phyloP scores from a whole-genome alignment of 1,140 invertebrate genomes.

The Drosophila pallidifrons region DNA sequence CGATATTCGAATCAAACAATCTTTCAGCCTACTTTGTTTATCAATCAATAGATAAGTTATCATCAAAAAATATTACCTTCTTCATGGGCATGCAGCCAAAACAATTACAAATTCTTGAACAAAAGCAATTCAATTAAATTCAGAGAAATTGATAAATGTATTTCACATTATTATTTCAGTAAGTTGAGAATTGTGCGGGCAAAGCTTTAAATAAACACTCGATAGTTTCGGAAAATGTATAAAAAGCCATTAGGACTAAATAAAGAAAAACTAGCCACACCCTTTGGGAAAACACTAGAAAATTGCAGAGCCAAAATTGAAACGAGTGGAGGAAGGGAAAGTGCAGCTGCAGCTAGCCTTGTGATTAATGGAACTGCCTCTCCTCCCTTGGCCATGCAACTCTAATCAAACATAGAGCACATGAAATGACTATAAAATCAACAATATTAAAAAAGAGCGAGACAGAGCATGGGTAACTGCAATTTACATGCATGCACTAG shows the following conservation, averaged over 20 bases:
- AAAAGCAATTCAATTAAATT: not conserved
- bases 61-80: not conserved
- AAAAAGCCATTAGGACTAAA: slow-evolving; percentile 15
- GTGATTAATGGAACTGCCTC: slow-evolving; percentile 19
- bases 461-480: slow-evolving; percentile 12
- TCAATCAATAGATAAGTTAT: not conserved
- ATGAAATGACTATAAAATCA: slow-evolving; percentile 32
- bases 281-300: slow-evolving; percentile 15
- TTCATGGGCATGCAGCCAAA: not conserved
- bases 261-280: slow-evolving; percentile 13
- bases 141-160: slow-evolving; percentile 9
- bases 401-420: slow-evolving; percentile 30
- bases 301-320: slow-evolving; percentile 11
- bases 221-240: slow-evolving; percentile 4
- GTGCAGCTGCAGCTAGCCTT: not conserved
- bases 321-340: not conserved
- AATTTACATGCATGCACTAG: slow-evolving; percentile 20
- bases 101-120: not conserved
- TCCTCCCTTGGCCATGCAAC: not conserved
- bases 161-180: slow-evolving; percentile 9
- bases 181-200: not conserved
- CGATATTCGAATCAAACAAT: not conserved
- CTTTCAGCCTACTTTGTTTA: not conserved
- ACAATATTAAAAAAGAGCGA: slow-evolving; percentile 20
- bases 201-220: slow-evolving; percentile 8